These are phyloP conservation scores for Lymantria dispar DNA, from an alignment of 2,888 invertebrate species.

Conservation along the genomic window DNA sequence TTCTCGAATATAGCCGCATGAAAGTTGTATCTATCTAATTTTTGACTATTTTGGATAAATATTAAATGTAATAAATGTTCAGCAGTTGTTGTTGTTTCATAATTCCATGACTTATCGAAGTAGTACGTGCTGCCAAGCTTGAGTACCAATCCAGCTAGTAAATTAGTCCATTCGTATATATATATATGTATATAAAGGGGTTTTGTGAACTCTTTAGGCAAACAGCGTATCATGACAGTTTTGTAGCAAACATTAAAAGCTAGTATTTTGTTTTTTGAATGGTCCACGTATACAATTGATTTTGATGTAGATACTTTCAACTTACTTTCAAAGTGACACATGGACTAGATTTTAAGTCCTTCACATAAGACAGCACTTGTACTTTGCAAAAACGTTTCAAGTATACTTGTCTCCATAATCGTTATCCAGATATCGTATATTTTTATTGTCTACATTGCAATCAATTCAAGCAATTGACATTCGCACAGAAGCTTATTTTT, in stretches of 20 bases:
- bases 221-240: constrained; percentile 64
- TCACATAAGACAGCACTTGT: no score
- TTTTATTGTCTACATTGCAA: constrained; percentile 18
- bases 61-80: neutral
- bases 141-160: neutral
- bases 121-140: neutral
- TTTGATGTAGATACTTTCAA: constrained; percentile 35
- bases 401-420: constrained; percentile 15
- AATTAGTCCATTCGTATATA: constrained; percentile 55
- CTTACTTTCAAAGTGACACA: no score
- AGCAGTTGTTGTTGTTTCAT: neutral
- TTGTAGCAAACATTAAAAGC: constrained; percentile 58
- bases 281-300: constrained; percentile 35
- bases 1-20: neutral
- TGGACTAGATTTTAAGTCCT: no score
- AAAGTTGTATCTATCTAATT: neutral
- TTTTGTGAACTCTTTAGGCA: constrained; percentile 56
- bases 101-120: neutral
- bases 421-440: constrained; percentile 15
- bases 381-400: no score
- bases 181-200: constrained; percentile 29
- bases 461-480: constrained; percentile 30
- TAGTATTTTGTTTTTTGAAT: constrained; percentile 21
- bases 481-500: constrained; percentile 33
- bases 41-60: neutral